Conservation (phyloP, 2,888 invertebrate genomes). For the Rhagium mordax region DNA sequence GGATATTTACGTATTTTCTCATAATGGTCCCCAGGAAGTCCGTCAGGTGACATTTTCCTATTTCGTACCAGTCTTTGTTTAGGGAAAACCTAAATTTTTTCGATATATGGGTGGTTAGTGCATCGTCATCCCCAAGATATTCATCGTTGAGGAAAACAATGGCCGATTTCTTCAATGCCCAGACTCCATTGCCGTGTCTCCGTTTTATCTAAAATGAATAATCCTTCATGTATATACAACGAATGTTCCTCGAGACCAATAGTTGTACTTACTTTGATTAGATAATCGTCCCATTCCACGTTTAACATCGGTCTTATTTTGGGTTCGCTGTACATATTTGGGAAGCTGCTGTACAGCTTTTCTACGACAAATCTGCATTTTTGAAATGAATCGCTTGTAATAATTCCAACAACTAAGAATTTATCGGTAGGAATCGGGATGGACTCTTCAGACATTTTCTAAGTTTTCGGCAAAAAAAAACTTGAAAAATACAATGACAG, state of each 20-base stretch:
- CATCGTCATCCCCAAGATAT: conserved; percentile 73
- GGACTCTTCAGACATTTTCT: conserved; percentile 1
- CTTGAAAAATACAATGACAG: background rate
- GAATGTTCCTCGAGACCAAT: too few species aligned
- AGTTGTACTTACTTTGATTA: conserved; percentile 54
- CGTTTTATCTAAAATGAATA: conserved; percentile 55
- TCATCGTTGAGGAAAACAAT: conserved; percentile 71
- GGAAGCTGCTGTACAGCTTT: conserved; percentile 58
- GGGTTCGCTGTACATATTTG: conserved; percentile 61
- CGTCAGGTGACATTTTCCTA: conserved; percentile 69
- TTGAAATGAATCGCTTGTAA: conserved; percentile 64
- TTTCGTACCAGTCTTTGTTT: conserved; percentile 69
- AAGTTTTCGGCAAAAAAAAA: background rate
- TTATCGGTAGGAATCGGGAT: conserved; percentile 34
- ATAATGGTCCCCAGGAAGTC: conserved; percentile 69
- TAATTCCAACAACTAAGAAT: conserved; percentile 63
- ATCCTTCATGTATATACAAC: too few species aligned
- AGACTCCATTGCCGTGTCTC: conserved; percentile 70
- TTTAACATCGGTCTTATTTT: conserved; percentile 64
- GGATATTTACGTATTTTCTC: conserved; percentile 53
- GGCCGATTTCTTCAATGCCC: conserved; percentile 70
- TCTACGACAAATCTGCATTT: conserved; percentile 61
- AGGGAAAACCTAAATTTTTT: conserved; percentile 70
- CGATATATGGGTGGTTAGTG: conserved; percentile 70
- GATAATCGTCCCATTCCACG: conserved; percentile 65